These are phyloP conservation scores for Ochropleura plecta DNA, from an alignment of 2,888 invertebrate species.

Conservation along the genomic window DNA sequence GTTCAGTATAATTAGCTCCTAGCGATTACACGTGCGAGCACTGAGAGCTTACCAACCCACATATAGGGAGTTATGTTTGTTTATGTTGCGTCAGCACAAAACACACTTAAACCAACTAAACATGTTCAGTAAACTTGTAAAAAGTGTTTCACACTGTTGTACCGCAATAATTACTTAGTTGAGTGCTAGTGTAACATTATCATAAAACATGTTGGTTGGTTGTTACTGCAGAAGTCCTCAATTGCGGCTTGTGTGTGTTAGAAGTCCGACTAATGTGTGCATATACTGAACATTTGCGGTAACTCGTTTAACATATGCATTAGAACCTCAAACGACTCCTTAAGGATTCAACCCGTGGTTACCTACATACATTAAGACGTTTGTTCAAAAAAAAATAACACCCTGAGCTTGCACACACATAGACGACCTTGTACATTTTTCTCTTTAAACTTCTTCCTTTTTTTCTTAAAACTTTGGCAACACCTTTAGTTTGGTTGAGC, in stretches of 20 bases:
- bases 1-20: slow-evolving; percentile 54
- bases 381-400: slow-evolving; percentile 17
- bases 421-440: neutral
- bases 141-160: slow-evolving; percentile 53
- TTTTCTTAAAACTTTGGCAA: neutral
- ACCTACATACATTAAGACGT: slow-evolving; percentile 26
- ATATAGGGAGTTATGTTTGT: slow-evolving; percentile 36
- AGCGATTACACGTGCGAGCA: slow-evolving; percentile 48
- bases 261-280: slow-evolving; percentile 39
- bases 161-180: slow-evolving; percentile 53
- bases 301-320: slow-evolving; percentile 55
- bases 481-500: neutral
- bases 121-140: slow-evolving; percentile 48
- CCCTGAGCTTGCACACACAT: neutral
- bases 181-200: slow-evolving; percentile 53
- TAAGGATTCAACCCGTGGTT: slow-evolving; percentile 31
- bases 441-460: neutral
- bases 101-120: slow-evolving; percentile 61
- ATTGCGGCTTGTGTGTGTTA: slow-evolving; percentile 32
- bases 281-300: slow-evolving; percentile 48
- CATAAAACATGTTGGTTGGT: slow-evolving; percentile 56
- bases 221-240: slow-evolving; percentile 34
- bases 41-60: slow-evolving; percentile 47
- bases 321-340: slow-evolving; percentile 51
- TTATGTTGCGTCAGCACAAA: slow-evolving; percentile 43